phyloP scores from a whole-genome alignment of 1,140 invertebrate genomes.

The Capitella teleta region DNA sequence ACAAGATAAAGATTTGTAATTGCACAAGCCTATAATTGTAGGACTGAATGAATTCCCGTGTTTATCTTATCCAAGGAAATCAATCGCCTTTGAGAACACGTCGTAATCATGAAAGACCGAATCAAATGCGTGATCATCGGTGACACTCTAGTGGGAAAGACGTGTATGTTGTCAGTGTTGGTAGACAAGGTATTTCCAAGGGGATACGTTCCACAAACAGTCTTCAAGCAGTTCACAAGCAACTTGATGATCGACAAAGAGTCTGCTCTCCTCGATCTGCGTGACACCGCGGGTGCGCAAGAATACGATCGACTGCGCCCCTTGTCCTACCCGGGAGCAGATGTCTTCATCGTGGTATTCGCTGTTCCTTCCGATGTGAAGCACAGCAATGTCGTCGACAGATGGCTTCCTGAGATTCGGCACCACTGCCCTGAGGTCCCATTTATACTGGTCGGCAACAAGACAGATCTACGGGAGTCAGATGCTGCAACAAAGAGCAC shows the following conservation, averaged over 20 bases:
- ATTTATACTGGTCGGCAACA: constrained; percentile 42
- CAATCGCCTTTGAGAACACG: too few relatives aligned
- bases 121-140: too few relatives aligned
- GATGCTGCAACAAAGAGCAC: constrained; percentile 57
- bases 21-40: too few relatives aligned
- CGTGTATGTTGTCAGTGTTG: too few relatives aligned
- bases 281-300: constrained; percentile 98
- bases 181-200: too few relatives aligned
- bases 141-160: too few relatives aligned
- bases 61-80: too few relatives aligned
- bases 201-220: too few relatives aligned
- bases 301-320: constrained; percentile 95
- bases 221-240: too few relatives aligned
- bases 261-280: constrained; percentile 71
- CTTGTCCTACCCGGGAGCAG: constrained; percentile 90
- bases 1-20: too few relatives aligned
- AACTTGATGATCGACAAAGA: constrained; percentile 78
- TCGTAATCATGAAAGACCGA: too few relatives aligned
- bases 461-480: constrained; percentile 73
- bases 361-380: constrained; percentile 47
- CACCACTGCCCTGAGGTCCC: constrained; percentile 42
- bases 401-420: constrained; percentile 41
- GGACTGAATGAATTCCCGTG: too few relatives aligned
- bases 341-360: constrained; percentile 42
- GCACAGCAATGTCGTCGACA: constrained; percentile 92